Conservation (phyloP, 1,140 invertebrate species). For the Dreissena rostriformis region DNA sequence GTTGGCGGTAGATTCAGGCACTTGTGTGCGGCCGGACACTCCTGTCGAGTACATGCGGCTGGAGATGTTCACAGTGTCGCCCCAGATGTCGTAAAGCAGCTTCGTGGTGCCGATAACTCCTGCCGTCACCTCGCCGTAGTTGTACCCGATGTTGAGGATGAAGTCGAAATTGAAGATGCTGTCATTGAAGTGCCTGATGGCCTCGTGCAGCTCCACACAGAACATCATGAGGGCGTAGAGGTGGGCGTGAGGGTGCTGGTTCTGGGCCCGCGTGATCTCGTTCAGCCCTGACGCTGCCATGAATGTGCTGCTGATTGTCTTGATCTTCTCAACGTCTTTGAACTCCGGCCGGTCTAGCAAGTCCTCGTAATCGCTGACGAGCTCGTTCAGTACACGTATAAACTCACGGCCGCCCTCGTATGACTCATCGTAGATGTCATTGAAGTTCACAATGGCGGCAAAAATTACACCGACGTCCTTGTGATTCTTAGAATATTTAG, state of each 20-base stretch:
- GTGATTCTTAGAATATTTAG: constrained; percentile 97
- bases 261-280: constrained; percentile 84
- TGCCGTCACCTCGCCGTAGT: constrained; percentile 93
- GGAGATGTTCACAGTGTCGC: constrained; percentile 98
- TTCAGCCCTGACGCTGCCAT: constrained; percentile 98
- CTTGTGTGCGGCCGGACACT: constrained; percentile 91
- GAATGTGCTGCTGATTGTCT: constrained; percentile 98
- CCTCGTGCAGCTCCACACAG: constrained; percentile 92
- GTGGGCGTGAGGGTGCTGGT: constrained; percentile 88
- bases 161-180: constrained; percentile 94
- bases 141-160: constrained; percentile 88
- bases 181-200: constrained; percentile 91
- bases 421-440: constrained; percentile 97
- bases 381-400: constrained; percentile 95
- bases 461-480: constrained; percentile 96
- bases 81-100: constrained; percentile 99
- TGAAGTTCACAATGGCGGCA: constrained; percentile 97
- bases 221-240: constrained; percentile 94
- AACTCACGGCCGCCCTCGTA: constrained; percentile 93
- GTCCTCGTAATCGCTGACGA: constrained; percentile 97
- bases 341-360: constrained; percentile 91
- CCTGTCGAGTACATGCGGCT: constrained; percentile 94
- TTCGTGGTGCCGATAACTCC: constrained; percentile 98
- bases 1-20: constrained; percentile 82
- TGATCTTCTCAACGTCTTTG: constrained; percentile 97